Base-by-base conservation (phyloP, 2,888 invertebrate species). In the Tipula lateralis region DNA sequence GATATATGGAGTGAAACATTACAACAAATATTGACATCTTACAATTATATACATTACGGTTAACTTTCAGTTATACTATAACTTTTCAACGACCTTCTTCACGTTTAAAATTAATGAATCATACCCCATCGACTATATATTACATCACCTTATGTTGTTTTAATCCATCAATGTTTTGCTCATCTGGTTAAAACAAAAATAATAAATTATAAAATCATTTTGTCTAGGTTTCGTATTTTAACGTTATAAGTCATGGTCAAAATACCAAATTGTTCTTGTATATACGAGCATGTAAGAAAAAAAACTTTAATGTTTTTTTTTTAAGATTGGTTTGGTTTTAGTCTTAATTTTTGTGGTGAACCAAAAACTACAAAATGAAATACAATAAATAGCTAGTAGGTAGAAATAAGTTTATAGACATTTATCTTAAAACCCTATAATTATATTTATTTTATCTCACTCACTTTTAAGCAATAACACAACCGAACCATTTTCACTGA, bases 381-480 rank as follows among this genome's bases (percentile, higher is more conserved):
- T 24, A 66, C 24, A 19, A 6, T 50, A 16, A 50, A 66, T 66
- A 24, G n/a, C n/a, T n/a, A n/a, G 66, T 66, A 66, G 66, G 66
- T 66, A 66, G 66, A 24, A 66, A 66, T 66, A 66, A 66, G 19
- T 9, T 19, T 66, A 66, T 66, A 66, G 24, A 66, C 66, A 66
- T 66, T 66, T 66, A 66, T 66, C 66, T 66, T 66, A 24, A 44
- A 66, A 19, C 66, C 66, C 66, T 66, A 66, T 66, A 66, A 66
- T 66, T 66, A 66, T 66, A 66, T 66, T 66, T 66, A 66, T 24
- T 66, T 66, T 66, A 66, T 66, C 24, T 66, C 24, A 66, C 12
- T 66, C 24, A 24, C 24, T 12, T 66, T 24, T 66, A 66, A 1
- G 66, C 19, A 24, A 24, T 66, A 24, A 66, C 9, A 44, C 3